These are phyloP conservation scores for Eulemur rufifrons DNA, from an alignment of 2,113 vertebrate genomes.

Conservation along the genomic window DNA sequence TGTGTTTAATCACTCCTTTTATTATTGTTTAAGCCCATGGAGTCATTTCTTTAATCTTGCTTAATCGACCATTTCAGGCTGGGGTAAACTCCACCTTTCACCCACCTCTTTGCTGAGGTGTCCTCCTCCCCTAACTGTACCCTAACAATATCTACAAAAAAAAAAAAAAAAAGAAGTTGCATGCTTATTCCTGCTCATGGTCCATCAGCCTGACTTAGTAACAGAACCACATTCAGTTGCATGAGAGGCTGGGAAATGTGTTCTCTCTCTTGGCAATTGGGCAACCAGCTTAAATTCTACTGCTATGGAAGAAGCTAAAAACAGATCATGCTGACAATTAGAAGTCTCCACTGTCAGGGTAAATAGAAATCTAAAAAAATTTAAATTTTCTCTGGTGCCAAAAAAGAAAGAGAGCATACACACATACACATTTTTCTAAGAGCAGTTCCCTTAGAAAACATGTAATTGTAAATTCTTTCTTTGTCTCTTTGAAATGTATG, in stretches of 20 bases:
- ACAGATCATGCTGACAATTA: neutral
- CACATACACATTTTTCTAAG: neutral
- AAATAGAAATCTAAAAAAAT: neutral
- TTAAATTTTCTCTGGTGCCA: neutral
- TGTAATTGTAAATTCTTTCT: neutral
- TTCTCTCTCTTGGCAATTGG: neutral
- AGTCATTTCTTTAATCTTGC: no score
- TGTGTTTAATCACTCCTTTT: no score
- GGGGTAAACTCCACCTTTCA: no score
- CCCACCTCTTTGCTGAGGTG: no score
- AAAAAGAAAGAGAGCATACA: neutral
- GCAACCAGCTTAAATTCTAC: neutral
- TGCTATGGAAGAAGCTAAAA: neutral
- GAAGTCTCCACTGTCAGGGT: no score
- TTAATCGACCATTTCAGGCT: no score
- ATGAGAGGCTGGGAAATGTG: neutral
- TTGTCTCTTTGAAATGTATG: neutral
- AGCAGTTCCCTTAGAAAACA: neutral
- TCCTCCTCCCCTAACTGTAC: no score
- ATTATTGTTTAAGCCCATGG: no score
- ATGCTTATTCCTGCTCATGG: neutral
- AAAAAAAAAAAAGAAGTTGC: no score
- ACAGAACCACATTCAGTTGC: neutral
- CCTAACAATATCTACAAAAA: no score
- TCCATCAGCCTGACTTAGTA: neutral